Conservation (phyloP, 1,140 invertebrate species). For the Lineus longissimus region DNA sequence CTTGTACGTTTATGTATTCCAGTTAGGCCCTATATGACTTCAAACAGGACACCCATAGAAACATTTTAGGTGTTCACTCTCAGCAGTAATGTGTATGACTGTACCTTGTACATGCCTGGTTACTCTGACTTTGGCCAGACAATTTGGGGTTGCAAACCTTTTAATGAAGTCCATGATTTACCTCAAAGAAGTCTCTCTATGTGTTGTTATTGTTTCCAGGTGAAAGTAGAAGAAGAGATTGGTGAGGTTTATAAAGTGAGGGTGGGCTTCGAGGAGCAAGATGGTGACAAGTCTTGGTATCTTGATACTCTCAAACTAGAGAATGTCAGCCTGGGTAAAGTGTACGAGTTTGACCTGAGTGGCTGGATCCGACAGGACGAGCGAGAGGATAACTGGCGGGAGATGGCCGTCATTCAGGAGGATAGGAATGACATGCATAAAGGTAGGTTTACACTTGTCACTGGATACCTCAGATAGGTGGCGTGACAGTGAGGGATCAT, state of each 20-base stretch:
- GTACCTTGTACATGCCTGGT: too few relatives aligned
- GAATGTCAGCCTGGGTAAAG: slow-evolving; percentile 33
- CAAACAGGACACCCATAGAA: too few relatives aligned
- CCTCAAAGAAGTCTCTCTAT: background rate
- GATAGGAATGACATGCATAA: background rate
- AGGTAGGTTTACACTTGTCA: background rate
- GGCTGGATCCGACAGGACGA: background rate
- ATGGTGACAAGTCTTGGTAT: slow-evolving; percentile 21
- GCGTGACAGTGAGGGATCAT: too few relatives aligned
- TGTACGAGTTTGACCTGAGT: slow-evolving; percentile 11
- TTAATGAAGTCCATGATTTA: too few relatives aligned
- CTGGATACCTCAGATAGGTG: too few relatives aligned
- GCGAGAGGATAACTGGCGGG: background rate
- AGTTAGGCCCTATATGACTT: too few relatives aligned
- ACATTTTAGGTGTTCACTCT: too few relatives aligned
- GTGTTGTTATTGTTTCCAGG: slow-evolving; percentile 17
- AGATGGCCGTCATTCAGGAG: background rate
- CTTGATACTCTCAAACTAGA: slow-evolving; percentile 32
- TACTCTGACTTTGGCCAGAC: too few relatives aligned
- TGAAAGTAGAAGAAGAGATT: slow-evolving; percentile 1
- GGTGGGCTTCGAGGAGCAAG: slow-evolving; percentile 3
- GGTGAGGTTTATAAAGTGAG: slow-evolving; percentile 9
- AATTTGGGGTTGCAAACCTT: too few relatives aligned
- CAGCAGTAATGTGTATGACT: too few relatives aligned
- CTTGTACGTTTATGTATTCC: too few relatives aligned